These are phyloP conservation scores for Callosobruchus maculatus DNA, from an alignment of 2,888 invertebrate genomes.

Conservation along the genomic window DNA sequence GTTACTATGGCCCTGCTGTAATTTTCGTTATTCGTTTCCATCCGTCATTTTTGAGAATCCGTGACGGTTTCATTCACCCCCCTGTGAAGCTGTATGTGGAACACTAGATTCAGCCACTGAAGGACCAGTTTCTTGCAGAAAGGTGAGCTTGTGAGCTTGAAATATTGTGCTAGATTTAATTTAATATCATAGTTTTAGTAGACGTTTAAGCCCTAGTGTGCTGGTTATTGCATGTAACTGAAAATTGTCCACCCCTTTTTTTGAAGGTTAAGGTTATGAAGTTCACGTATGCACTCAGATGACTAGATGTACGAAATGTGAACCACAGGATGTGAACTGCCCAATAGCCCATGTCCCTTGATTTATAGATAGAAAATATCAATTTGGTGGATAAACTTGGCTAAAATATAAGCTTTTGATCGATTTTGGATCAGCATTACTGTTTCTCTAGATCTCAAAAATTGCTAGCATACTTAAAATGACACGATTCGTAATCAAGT, in stretches of 20 bases:
- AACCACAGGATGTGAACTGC: too few species aligned
- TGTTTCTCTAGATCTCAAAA: too few species aligned
- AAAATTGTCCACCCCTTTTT: background rate
- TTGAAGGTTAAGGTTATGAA: background rate
- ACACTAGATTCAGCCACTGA: background rate
- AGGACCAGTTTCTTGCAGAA: background rate
- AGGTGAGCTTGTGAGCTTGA: background rate
- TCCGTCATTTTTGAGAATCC: background rate
- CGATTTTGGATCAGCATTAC: too few species aligned
- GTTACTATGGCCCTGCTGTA: background rate
- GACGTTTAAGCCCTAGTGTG: background rate
- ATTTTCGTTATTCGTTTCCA: background rate
- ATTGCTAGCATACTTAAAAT: too few species aligned
- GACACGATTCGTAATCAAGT: too few species aligned
- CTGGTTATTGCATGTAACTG: background rate
- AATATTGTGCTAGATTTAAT: background rate
- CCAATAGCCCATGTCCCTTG: too few species aligned
- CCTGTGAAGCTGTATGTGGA: background rate
- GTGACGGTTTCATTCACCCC: background rate
- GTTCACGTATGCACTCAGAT: background rate
- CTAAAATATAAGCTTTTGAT: too few species aligned
- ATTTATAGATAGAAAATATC: too few species aligned
- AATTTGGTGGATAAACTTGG: too few species aligned
- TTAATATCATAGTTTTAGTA: background rate
- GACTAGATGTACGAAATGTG: too few species aligned